These are phyloP conservation scores for Takifugu flavidus DNA, from an alignment of 2,113 vertebrate species.

Conservation along the genomic window DNA sequence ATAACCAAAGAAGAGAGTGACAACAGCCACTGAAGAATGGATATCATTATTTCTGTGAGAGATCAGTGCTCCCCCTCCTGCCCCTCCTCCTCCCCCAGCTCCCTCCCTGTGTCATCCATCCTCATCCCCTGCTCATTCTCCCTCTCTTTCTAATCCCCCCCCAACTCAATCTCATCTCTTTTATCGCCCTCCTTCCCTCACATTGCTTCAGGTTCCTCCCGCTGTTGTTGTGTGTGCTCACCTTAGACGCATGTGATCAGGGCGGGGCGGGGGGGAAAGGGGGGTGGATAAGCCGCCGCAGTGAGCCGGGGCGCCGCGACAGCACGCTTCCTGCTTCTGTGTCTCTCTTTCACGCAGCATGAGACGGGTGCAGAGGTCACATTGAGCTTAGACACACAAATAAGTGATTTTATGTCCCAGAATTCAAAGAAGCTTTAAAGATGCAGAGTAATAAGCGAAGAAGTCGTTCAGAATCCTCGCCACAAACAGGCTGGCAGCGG, in stretches of 20 bases:
- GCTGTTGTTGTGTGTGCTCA: slow-evolving; percentile 42
- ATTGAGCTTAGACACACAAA: neutral
- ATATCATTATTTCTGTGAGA: slow-evolving; percentile 43
- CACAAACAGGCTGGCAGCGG: no score
- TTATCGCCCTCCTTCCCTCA: slow-evolving; percentile 39
- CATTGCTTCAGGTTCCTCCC: slow-evolving; percentile 29
- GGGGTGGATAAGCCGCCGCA: slow-evolving; percentile 35
- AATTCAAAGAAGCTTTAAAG: neutral
- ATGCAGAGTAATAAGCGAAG: neutral
- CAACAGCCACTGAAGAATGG: slow-evolving; percentile 34
- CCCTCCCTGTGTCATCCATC: slow-evolving; percentile 35
- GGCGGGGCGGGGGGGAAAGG: neutral
- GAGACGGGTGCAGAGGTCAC: slow-evolving; percentile 32
- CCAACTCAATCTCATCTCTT: slow-evolving; percentile 49
- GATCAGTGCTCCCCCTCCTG: slow-evolving; percentile 1
- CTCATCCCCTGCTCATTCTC: slow-evolving; percentile 31
- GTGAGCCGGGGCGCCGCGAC: slow-evolving; percentile 25
- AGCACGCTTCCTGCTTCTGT: slow-evolving; percentile 3
- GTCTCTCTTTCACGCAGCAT: neutral
- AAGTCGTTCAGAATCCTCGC: no score
- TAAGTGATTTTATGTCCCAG: neutral
- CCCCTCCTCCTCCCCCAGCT: neutral
- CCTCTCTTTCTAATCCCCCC: slow-evolving; percentile 37
- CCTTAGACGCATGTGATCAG: slow-evolving; percentile 16
- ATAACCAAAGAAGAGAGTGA: slow-evolving; percentile 38